Conservation (phyloP, 2,888 invertebrate genomes). For the Mythimna vitellina region DNA sequence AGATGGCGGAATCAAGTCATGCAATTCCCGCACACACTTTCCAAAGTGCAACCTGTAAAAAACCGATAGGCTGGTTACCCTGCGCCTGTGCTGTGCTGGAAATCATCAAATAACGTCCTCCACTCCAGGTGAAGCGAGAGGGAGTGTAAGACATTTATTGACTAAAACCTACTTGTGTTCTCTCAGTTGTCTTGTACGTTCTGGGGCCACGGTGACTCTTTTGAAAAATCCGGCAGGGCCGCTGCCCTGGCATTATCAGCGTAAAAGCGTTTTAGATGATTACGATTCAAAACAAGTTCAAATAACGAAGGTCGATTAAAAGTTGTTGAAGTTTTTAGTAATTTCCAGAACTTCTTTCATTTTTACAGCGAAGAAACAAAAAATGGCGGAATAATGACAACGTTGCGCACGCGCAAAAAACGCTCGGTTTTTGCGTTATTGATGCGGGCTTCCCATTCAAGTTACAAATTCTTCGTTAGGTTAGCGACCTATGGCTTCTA, state of each 20-base stretch:
- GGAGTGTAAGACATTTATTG: too few relatives aligned
- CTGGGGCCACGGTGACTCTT: too few relatives aligned
- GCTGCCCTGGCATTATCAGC: neutral
- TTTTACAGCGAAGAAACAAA: slow-evolving; percentile 38
- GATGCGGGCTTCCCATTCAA: slow-evolving; percentile 59
- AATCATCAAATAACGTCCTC: too few relatives aligned
- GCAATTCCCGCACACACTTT: too few relatives aligned
- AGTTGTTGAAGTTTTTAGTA: slow-evolving; percentile 7
- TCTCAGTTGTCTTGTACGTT: too few relatives aligned
- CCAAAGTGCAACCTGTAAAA: too few relatives aligned
- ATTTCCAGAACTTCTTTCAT: slow-evolving; percentile 33
- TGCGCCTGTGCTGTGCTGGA: too few relatives aligned
- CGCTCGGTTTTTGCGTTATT: slow-evolving; percentile 32
- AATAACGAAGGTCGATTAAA: slow-evolving; percentile 21
- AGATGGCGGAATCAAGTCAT: too few relatives aligned
- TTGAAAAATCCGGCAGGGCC: too few relatives aligned
- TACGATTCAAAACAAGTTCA: neutral
- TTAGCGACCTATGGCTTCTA: slow-evolving; percentile 43
- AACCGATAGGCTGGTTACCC: too few relatives aligned
- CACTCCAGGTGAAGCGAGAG: too few relatives aligned
- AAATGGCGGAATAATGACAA: slow-evolving; percentile 38
- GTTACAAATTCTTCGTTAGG: slow-evolving; percentile 46
- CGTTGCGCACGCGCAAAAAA: slow-evolving; percentile 56
- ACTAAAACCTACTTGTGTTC: too few relatives aligned
- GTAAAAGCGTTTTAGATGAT: neutral